A percentile compares a stretch with the other conserved stretches of the same genome.
phyloP scores from a whole-genome alignment of 1,140 invertebrate species.

The Mercenaria mercenaria region DNA sequence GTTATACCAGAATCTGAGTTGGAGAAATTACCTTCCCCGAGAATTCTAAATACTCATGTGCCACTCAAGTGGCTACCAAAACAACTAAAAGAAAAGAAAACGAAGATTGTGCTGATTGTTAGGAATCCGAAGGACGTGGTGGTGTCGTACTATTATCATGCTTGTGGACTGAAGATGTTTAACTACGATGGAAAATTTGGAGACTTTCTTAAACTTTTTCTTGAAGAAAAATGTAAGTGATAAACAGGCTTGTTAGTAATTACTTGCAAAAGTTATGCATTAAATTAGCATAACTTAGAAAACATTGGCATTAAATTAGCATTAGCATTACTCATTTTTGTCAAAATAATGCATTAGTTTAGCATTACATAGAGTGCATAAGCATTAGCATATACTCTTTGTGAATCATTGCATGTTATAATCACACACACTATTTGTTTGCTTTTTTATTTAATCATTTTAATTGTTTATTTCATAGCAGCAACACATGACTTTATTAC shows the following conservation, averaged over 20 bases:
- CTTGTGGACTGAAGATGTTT: not conserved
- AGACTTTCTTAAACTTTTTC: constrained; percentile 12
- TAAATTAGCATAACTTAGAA: no score
- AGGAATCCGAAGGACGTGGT: constrained; percentile 73
- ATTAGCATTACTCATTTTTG: no score
- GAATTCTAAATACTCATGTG: constrained; percentile 72
- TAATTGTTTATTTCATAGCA: no score
- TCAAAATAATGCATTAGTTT: no score
- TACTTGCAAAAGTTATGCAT: no score
- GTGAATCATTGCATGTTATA: no score
- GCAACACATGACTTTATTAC: no score
- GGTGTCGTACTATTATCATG: constrained; percentile 71
- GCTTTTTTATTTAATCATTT: no score
- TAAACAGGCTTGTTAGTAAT: not conserved
- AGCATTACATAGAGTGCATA: no score
- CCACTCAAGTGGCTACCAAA: constrained; percentile 18
- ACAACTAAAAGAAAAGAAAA: constrained; percentile 55
- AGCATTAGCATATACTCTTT: no score
- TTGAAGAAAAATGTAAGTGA: constrained; percentile 45
- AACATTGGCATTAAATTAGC: no score
- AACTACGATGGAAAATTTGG: constrained; percentile 27
- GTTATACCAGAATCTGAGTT: constrained; percentile 30
- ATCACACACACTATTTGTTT: no score
- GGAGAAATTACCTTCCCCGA: constrained; percentile 49
- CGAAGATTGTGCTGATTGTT: constrained; percentile 63